Evolutionary conservation across 2,888 invertebrate genomes (phyloP).

Genomic region (Sinotaia quadrata): DNA sequence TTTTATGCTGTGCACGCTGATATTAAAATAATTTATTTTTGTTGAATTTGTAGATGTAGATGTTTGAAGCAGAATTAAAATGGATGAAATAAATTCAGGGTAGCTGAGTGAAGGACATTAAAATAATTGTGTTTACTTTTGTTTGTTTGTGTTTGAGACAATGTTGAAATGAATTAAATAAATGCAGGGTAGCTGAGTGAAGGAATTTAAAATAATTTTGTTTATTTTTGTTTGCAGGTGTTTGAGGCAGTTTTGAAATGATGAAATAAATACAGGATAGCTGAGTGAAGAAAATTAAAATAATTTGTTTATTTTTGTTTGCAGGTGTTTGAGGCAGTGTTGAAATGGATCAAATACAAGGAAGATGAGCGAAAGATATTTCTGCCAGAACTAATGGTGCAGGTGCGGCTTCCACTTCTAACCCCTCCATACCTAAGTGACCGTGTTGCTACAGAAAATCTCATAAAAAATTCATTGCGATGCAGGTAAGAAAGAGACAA

Average conservation of each 20-base stretch:
- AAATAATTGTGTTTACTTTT: background rate
- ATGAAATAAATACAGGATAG: no score
- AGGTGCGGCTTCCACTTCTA: slow-evolving; percentile 85
- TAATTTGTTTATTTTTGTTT: background rate
- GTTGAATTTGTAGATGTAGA: background rate
- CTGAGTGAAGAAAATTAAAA: no score
- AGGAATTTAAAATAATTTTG: slow-evolving; percentile 49
- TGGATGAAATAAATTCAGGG: no score
- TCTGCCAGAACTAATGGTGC: slow-evolving; percentile 80
- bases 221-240: background rate
- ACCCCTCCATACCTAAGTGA: slow-evolving; percentile 87
- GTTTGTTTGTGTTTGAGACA: slow-evolving; percentile 82
- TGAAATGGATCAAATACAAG: slow-evolving; percentile 84
- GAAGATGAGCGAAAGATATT: slow-evolving; percentile 75
- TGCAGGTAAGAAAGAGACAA: slow-evolving; percentile 83
- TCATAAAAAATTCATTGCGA: slow-evolving; percentile 83
- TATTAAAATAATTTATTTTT: background rate
- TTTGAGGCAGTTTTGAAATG: no score
- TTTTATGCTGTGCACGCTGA: background rate
- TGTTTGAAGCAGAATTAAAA: no score
- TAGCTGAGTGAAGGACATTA: no score
- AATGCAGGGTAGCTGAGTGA: slow-evolving; percentile 77
- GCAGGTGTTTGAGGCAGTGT: slow-evolving; percentile 85
- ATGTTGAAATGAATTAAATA: slow-evolving; percentile 86
- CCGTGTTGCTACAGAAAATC: slow-evolving; percentile 83